A percentile compares a stretch with the other conserved stretches of the same genome.
phyloP scores from a whole-genome alignment of 2,113 vertebrate species.

The Gulo gulo region DNA sequence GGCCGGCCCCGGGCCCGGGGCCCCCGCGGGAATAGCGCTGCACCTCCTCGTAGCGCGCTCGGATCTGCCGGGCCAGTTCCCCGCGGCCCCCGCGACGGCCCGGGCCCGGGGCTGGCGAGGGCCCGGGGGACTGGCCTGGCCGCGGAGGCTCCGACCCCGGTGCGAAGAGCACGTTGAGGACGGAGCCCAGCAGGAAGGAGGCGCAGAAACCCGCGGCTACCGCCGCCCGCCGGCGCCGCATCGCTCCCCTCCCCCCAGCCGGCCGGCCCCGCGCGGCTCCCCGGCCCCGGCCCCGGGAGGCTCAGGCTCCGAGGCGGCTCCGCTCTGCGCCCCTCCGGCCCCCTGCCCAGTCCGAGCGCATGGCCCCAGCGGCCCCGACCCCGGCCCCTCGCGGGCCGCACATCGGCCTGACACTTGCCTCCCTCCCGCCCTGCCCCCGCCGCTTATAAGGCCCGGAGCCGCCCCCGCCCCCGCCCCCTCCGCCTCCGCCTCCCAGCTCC shows the following conservation, averaged over 20 bases:
- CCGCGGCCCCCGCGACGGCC: constrained; percentile 66
- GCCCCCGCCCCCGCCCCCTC: constrained; percentile 64
- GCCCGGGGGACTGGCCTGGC: constrained; percentile 67
- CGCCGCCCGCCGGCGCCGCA: constrained; percentile 88
- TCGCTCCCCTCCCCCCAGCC: constrained; percentile 77
- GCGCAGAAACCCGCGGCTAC: constrained; percentile 87
- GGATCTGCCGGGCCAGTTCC: constrained; percentile 85
- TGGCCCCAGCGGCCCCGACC: constrained; percentile 62
- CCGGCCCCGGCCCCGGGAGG: constrained; percentile 39
- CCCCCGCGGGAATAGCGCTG: constrained; percentile 82
- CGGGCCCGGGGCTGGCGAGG: constrained; percentile 65
- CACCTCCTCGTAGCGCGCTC: constrained; percentile 86
- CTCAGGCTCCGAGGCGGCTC: constrained; percentile 67
- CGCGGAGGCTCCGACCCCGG: constrained; percentile 86
- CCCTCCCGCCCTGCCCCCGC: constrained; percentile 75
- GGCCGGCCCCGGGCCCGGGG: constrained; percentile 80
- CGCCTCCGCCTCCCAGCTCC: constrained; percentile 56
- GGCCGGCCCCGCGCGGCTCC: constrained; percentile 68
- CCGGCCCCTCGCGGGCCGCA: constrained; percentile 57
- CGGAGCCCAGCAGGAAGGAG: constrained; percentile 88
- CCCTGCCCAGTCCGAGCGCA: constrained; percentile 69
- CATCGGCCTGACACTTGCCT: constrained; percentile 82
- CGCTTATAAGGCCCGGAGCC: constrained; percentile 77
- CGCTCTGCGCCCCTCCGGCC: constrained; percentile 64
- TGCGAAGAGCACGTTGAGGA: constrained; percentile 88